Conservation (phyloP, 2,888 invertebrate species). For the Coenonympha arcania region DNA sequence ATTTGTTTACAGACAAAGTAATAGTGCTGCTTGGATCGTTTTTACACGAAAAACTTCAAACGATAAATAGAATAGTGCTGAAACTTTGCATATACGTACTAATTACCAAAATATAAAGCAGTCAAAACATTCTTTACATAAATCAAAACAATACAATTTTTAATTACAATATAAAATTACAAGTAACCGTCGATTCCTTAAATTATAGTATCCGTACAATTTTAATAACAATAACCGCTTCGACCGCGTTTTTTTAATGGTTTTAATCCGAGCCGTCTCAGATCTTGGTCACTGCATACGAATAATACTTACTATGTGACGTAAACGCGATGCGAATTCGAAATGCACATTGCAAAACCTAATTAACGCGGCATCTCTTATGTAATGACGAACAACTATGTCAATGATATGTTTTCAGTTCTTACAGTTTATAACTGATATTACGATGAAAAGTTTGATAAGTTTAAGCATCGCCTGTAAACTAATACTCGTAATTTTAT, state of each 20-base stretch:
- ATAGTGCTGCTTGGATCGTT: too few species aligned
- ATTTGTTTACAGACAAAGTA: too few species aligned
- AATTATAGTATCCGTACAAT: constrained; percentile 3
- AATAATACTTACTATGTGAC: too few species aligned
- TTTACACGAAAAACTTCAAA: too few species aligned
- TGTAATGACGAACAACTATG: constrained; percentile 65
- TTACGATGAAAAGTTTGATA: background rate
- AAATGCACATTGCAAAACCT: constrained; percentile 38
- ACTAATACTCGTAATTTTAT: too few species aligned
- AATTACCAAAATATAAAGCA: too few species aligned
- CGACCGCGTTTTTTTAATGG: constrained; percentile 15
- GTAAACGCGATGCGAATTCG: constrained; percentile 29
- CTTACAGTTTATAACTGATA: background rate
- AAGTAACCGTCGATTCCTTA: background rate
- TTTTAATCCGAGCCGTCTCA: constrained; percentile 6
- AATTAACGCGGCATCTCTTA: constrained; percentile 48
- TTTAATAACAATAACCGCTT: constrained; percentile 4
- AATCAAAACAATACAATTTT: too few species aligned
- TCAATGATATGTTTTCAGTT: constrained; percentile 44
- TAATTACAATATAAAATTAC: background rate
- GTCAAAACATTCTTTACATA: too few species aligned
- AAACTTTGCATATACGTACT: too few species aligned
- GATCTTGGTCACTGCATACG: constrained; percentile 21
- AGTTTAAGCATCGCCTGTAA: too few species aligned
- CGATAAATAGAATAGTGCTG: too few species aligned